phyloP scores from a whole-genome alignment of 2,888 invertebrate species.

The Epinotia demarniana region DNA sequence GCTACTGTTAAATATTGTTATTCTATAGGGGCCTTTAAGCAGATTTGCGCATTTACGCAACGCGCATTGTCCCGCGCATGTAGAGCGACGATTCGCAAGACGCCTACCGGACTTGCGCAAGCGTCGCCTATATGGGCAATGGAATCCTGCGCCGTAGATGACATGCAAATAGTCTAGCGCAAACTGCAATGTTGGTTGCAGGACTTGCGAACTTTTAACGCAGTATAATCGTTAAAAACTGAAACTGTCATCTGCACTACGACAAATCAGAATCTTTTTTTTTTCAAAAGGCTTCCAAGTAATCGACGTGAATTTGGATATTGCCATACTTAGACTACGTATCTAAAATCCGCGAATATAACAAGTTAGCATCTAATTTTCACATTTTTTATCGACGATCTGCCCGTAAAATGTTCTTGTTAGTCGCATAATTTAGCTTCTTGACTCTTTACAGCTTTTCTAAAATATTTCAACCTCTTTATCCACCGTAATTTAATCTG shows the following conservation, averaged over 20 bases:
- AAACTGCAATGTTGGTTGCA: not conserved
- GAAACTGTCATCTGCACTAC: too few relatives aligned
- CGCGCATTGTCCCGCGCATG: slow-evolving; percentile 70
- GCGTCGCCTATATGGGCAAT: slow-evolving; percentile 52
- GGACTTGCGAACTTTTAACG: not conserved
- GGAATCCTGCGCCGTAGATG: slow-evolving; percentile 50
- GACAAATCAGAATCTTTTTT: too few relatives aligned
- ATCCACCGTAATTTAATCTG: not conserved
- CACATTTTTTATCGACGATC: too few relatives aligned
- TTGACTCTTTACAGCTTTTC: not conserved
- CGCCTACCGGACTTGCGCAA: slow-evolving; percentile 56
- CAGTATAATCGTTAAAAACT: too few relatives aligned
- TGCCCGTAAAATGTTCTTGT: too few relatives aligned
- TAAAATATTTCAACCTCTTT: not conserved
- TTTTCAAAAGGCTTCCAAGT: too few relatives aligned
- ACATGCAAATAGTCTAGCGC: slow-evolving; percentile 21
- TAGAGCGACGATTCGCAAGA: slow-evolving; percentile 68
- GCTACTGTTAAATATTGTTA: not conserved
- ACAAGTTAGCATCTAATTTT: too few relatives aligned
- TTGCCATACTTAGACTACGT: too few relatives aligned
- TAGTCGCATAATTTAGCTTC: not conserved
- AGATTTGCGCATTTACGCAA: slow-evolving; percentile 48
- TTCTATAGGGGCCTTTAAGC: slow-evolving; percentile 34
- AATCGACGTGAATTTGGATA: too few relatives aligned
- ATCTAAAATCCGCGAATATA: too few relatives aligned